These are phyloP conservation scores for Agonopterix alstromeriana DNA, from an alignment of 2,888 invertebrate genomes.

Conservation along the genomic window DNA sequence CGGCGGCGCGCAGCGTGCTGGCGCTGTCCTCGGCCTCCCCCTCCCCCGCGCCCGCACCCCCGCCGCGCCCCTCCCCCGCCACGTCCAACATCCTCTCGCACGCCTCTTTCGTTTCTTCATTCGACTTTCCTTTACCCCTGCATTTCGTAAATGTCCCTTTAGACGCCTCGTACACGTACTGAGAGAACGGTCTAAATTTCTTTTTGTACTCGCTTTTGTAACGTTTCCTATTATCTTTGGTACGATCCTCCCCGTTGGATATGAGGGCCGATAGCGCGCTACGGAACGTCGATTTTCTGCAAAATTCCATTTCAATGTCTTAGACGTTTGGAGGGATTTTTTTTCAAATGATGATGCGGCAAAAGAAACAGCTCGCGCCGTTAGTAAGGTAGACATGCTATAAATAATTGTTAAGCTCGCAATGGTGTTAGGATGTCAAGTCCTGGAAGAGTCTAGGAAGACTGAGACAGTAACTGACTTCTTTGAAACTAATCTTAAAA, in stretches of 20 bases:
- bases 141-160: constrained; percentile 80
- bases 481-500: constrained; percentile 29
- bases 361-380: constrained; percentile 71
- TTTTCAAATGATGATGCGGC: constrained; percentile 64
- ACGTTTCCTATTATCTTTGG: constrained; percentile 80
- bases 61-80: constrained; percentile 28
- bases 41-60: constrained; percentile 41
- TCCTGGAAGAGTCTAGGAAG: constrained; percentile 63
- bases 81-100: constrained; percentile 66
- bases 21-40: constrained; percentile 67
- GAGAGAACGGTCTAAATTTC: constrained; percentile 88
- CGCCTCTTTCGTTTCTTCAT: constrained; percentile 69
- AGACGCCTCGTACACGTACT: constrained; percentile 85
- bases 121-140: constrained; percentile 80
- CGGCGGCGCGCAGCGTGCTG: constrained; percentile 66
- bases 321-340: constrained; percentile 62
- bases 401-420: constrained; percentile 73
- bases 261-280: constrained; percentile 76
- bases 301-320: constrained; percentile 73
- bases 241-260: constrained; percentile 78
- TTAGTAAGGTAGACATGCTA: constrained; percentile 73
- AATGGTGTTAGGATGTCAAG: constrained; percentile 67
- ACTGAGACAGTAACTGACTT: constrained; percentile 42
- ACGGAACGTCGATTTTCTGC: constrained; percentile 78
- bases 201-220: constrained; percentile 88